Percentiles rank a stretch among this genome's conserved stretches.
Conservation (phyloP, 2,888 invertebrate species). For the Cyclophora albipunctata region DNA sequence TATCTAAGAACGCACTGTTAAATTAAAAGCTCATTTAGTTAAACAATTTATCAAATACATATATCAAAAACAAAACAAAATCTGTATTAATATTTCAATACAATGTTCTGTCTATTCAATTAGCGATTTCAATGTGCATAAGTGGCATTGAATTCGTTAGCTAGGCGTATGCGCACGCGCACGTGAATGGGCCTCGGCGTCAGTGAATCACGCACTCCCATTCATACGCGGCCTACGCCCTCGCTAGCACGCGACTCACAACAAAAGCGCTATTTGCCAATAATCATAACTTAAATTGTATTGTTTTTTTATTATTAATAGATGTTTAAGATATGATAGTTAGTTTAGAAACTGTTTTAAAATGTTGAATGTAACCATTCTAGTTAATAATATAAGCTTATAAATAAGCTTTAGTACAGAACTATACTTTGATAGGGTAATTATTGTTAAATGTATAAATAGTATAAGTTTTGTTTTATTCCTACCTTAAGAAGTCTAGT, state of each 20-base stretch:
- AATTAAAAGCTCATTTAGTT: no score
- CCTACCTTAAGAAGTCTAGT: no score
- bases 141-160: constrained; percentile 39
- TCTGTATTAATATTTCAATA: neutral
- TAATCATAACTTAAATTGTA: constrained; percentile 8
- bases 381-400: no score
- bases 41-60: neutral
- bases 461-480: no score
- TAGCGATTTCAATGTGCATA: constrained; percentile 24
- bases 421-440: no score
- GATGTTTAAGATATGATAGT: no score
- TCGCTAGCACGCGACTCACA: constrained; percentile 55
- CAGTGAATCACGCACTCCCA: constrained; percentile 65
- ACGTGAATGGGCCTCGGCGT: constrained; percentile 48
- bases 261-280: constrained; percentile 49
- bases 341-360: no score
- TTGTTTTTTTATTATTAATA: no score
- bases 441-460: no score
- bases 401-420: no score
- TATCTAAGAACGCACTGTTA: no score
- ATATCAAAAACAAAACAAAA: neutral
- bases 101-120: constrained; percentile 16
- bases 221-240: constrained; percentile 51
- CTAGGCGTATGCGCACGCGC: constrained; percentile 36
- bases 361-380: no score